phyloP scores from a whole-genome alignment of 2,113 vertebrate genomes.

The Perccottus glenii region DNA sequence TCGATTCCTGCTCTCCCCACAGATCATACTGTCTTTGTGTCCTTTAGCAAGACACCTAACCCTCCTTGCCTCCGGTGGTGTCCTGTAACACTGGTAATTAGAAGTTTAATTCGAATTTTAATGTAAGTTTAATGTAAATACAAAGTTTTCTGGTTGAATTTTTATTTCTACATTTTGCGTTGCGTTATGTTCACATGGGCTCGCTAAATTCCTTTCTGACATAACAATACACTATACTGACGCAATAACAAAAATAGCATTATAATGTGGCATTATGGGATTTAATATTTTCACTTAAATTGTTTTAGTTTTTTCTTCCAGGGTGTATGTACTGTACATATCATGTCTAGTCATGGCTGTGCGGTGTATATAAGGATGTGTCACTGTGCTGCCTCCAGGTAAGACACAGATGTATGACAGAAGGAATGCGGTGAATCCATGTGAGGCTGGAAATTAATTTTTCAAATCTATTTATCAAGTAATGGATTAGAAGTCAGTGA shows the following conservation, averaged over 20 bases:
- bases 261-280: conserved; percentile 25
- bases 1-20: too few relatives aligned
- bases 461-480: conserved; percentile 67
- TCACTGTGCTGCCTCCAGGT: conserved; percentile 31
- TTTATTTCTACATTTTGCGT: too few relatives aligned
- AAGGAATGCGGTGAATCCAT: conserved; percentile 53
- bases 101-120: too few relatives aligned
- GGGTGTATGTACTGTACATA: neutral
- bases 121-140: too few relatives aligned
- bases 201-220: conserved; percentile 26
- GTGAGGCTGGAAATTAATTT: conserved; percentile 55
- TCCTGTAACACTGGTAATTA: too few relatives aligned
- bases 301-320: neutral
- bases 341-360: conserved; percentile 29
- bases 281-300: neutral
- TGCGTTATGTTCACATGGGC: neutral
- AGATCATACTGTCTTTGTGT: too few relatives aligned
- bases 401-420: conserved; percentile 47
- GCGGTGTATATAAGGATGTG: conserved; percentile 17
- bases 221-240: conserved; percentile 38
- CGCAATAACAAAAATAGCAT: conserved; percentile 38
- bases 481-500: conserved; percentile 63
- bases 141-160: too few relatives aligned
- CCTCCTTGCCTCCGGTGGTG: too few relatives aligned
- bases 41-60: too few relatives aligned